These are phyloP conservation scores for Willowsia nigromaculata DNA, from an alignment of 2,888 invertebrate genomes.

Conservation along the genomic window DNA sequence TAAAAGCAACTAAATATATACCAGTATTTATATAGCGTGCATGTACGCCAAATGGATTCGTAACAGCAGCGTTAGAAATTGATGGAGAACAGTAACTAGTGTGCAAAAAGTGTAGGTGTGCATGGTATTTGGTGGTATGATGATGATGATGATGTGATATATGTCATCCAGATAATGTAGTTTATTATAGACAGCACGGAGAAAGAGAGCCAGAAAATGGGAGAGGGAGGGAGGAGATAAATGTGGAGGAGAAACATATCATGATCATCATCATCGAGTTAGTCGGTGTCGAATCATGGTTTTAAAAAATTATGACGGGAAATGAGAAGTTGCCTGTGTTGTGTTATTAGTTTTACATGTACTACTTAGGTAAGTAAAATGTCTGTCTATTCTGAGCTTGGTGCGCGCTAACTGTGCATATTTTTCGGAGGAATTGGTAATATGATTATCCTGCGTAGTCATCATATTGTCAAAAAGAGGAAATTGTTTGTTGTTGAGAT, in stretches of 20 bases:
- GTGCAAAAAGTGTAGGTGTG: constrained; percentile 27
- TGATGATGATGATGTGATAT: constrained; percentile 32
- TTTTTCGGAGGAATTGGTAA: constrained; percentile 43
- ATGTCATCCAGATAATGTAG: constrained; percentile 9
- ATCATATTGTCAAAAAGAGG: constrained; percentile 51
- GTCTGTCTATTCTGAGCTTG: not conserved
- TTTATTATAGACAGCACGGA: too few relatives aligned
- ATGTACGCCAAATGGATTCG: constrained; percentile 13
- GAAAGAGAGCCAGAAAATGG: not conserved
- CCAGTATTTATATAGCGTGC: constrained; percentile 2
- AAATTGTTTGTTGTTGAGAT: constrained; percentile 50
- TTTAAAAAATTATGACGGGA: constrained; percentile 23
- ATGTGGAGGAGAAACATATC: not conserved
- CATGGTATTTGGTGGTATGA: not conserved
- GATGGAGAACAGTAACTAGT: not conserved
- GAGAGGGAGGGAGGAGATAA: not conserved
- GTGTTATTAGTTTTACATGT: not conserved
- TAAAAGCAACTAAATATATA: not conserved
- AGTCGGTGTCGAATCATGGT: constrained; percentile 1
- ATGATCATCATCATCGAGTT: not conserved
- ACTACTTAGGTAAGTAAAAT: not conserved
- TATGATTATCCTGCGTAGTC: constrained; percentile 46
- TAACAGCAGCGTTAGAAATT: not conserved
- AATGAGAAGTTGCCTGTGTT: constrained; percentile 7
- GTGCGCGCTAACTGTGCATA: constrained; percentile 31